phyloP scores from a whole-genome alignment of 2,113 vertebrate genomes.

The Mesembrinibis cayennensis region DNA sequence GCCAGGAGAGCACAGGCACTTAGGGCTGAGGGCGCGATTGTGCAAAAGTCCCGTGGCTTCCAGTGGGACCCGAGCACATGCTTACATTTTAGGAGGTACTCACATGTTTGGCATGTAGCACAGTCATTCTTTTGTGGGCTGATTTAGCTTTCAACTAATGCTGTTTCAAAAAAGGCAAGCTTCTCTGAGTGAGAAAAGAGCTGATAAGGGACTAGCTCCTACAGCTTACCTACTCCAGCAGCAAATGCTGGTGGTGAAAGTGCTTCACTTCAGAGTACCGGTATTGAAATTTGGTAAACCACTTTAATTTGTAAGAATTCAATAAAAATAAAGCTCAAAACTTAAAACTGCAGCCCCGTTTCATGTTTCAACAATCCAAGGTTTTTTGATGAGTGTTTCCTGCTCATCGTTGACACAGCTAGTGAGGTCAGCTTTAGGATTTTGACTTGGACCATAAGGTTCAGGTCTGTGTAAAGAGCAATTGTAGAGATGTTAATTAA shows the following conservation, averaged over 20 bases:
- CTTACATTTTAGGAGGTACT: not conserved
- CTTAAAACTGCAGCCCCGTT: accelerated
- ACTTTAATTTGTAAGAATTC: not conserved
- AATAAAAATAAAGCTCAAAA: not conserved
- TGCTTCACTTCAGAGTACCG: not conserved
- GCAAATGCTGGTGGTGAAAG: not conserved
- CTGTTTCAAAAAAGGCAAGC: not conserved
- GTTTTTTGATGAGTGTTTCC: not conserved
- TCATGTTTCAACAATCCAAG: accelerated
- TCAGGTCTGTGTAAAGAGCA: not conserved
- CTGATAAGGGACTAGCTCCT: not conserved
- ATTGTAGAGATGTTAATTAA: not conserved
- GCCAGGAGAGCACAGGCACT: accelerated
- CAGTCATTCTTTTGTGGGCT: not conserved
- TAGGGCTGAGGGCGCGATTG: not conserved
- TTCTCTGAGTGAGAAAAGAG: not conserved
- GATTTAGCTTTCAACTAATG: not conserved
- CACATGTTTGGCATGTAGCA: not conserved
- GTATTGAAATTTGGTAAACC: not conserved
- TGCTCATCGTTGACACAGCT: accelerated
- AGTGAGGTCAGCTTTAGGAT: not conserved
- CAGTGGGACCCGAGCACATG: not conserved
- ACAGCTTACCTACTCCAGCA: not conserved
- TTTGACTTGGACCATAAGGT: not conserved
- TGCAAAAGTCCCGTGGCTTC: not conserved